These are phyloP conservation scores for Nematolebias whitei DNA, from an alignment of 2,113 vertebrate genomes.

Conservation along the genomic window DNA sequence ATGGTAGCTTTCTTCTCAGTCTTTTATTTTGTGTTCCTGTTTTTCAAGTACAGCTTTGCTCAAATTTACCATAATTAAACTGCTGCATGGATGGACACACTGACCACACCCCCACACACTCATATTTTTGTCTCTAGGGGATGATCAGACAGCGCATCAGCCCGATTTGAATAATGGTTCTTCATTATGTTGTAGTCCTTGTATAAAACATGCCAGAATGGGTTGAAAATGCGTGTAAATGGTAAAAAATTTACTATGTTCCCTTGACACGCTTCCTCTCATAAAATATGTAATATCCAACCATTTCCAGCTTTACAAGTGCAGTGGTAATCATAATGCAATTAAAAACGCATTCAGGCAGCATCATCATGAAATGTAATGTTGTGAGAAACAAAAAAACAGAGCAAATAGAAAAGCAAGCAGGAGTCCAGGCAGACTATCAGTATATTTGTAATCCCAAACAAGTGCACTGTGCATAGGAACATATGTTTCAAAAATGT, in stretches of 20 bases:
- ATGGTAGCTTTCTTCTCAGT: constrained; percentile 43
- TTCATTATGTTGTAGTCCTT: constrained; percentile 33
- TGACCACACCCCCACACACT: not conserved
- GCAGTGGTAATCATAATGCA: constrained; percentile 57
- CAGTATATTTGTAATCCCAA: not conserved
- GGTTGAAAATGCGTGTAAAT: constrained; percentile 26
- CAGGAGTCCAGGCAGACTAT: not conserved
- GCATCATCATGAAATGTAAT: constrained; percentile 15
- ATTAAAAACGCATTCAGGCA: constrained; percentile 64
- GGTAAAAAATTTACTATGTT: constrained; percentile 10
- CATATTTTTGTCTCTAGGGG: constrained; percentile 3
- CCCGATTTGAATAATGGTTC: constrained; percentile 39
- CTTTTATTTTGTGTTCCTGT: constrained; percentile 27
- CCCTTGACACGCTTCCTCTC: not conserved
- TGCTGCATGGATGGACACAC: constrained; percentile 1
- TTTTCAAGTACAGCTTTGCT: constrained; percentile 15
- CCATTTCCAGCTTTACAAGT: constrained; percentile 43
- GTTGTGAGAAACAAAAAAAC: constrained; percentile 18
- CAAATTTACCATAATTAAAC: constrained; percentile 39
- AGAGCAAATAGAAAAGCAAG: not conserved
- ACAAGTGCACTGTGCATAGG: not conserved
- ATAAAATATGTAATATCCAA: constrained; percentile 39
- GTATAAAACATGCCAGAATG: constrained; percentile 29
- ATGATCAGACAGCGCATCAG: constrained; percentile 24
- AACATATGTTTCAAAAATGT: not conserved